Evolutionary conservation across 1,140 invertebrate genomes (phyloP), one percentile per base, ranked within the genome.

Genomic region (Venturia canescens): DNA sequence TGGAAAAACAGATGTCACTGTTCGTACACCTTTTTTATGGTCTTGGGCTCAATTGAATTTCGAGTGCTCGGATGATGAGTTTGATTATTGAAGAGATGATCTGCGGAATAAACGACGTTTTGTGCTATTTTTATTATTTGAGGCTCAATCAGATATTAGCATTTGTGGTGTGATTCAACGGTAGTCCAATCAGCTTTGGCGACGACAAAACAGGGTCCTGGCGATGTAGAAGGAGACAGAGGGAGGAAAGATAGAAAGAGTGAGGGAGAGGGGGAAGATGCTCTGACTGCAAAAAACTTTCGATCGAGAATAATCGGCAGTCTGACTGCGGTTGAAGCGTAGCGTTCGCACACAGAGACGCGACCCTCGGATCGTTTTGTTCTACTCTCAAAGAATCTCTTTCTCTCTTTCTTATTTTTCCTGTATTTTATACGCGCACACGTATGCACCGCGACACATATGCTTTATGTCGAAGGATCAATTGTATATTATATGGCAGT

Each of bases 111-210:
- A 48, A 23, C 31, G 31, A n/a, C 11, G 18, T 31, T 16, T 67
- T 27, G 57, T 67, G 63, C 63, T 69, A 69, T 16, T 69, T 34
- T 69, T 27, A 15, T 29, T 21, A 48, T 48, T 71, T 71, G 2
- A 48, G n/a, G 48, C 34, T 71, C 31, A 6, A 34, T 34, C 6
- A 15, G n/a, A 26, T n/a, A 48, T 71, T 71, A 48, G 31, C 31
- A 71, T 23, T 71, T 38, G 29, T 38, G 21, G 38, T 23, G 69
- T 38, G 31, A 71, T 71, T 48, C 69, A 71, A 71, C 48, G 69
- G 60, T 82, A 85, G 83, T 86, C 86, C 86, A 87, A 87, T 87
- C 86, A 85, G 86, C 84, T 84, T 84, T 85, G 86, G 69, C 85
- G 76, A 84, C 82, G 86, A 48, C 69, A 26, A 26, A 23, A 63